Base-by-base conservation (phyloP, 2,113 vertebrate species). In the Xenopus laevis region DNA sequence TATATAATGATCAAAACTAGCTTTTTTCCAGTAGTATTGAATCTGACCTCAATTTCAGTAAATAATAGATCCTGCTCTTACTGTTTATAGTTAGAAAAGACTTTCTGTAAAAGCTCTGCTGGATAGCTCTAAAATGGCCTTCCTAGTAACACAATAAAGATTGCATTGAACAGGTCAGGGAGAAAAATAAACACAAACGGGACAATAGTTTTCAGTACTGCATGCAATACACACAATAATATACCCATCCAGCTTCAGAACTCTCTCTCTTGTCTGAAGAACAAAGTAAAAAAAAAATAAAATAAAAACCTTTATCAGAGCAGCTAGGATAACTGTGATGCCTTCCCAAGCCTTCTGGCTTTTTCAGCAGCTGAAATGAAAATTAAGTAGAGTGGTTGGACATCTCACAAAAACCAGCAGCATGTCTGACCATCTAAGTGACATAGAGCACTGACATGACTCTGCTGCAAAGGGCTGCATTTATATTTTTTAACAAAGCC, bases 361-460 rank as follows among this genome's bases (percentile, higher is more conserved):
- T 33, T 67, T 74, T 27, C 13, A 67, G 60, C 71, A 64, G 71
- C 60, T 63, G 63, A 63, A 59, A 66, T 47, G 50, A 23, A 21
- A 59, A 72, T 44, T 10, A 20, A 13, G 71, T 33, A 46, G 5
- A 9, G 16, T n/a, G 13, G 50, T 7, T 21, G 63, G 55, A 18
- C 16, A 50, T 7, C 16, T 18, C 13, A 58, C 16, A 18, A 58
- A 40, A 40, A 40, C 33, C 8, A 18, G 18, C 55, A 58, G 10
- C 55, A 58, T n/a, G 8, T 58, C 17, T 58, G 16, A 5, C 17
- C 17, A 20, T 16, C 15, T 58, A 2, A 58, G 7, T 18, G 9
- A n/a, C 55, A 58, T 16, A 58, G 8, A 40, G 33, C 33, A 40
- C 33, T 40, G 5, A 40, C 33, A 4, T 40, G 33, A 7, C 33